phyloP scores from a whole-genome alignment of 2,113 vertebrate genomes.

The Corythornis vintsioides region DNA sequence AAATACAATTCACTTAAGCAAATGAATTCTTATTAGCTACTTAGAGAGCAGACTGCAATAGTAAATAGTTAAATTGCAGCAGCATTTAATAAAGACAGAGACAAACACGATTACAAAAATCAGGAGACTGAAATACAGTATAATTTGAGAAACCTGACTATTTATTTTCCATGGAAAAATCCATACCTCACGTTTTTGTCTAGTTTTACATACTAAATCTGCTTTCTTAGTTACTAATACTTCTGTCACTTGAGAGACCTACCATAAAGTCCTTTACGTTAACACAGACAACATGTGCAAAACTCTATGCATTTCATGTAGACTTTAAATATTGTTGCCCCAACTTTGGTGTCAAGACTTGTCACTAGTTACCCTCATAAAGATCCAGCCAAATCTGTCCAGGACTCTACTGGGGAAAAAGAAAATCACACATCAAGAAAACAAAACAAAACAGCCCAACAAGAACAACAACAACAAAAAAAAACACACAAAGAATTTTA shows the following conservation, averaged over 20 bases:
- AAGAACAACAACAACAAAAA: neutral
- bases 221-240: neutral
- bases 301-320: neutral
- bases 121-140: neutral
- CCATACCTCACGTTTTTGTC: neutral
- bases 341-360: neutral
- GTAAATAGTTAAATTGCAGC: neutral
- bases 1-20: neutral
- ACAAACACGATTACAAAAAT: neutral
- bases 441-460: too few relatives aligned
- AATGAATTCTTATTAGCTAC: neutral
- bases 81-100: neutral
- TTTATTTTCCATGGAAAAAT: neutral
- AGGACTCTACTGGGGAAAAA: neutral
- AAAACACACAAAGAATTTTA: neutral
- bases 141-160: neutral
- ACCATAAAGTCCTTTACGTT: neutral
- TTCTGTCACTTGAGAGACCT: neutral
- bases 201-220: neutral
- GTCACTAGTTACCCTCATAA: neutral
- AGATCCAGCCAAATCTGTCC: neutral
- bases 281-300: fast-evolving
- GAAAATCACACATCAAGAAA: neutral
- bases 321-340: neutral
- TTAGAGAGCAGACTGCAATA: neutral